A percentile compares a stretch with the other conserved stretches of the same genome.
phyloP scores from a whole-genome alignment of 2,888 invertebrate genomes.

The Heliconius ethilla region DNA sequence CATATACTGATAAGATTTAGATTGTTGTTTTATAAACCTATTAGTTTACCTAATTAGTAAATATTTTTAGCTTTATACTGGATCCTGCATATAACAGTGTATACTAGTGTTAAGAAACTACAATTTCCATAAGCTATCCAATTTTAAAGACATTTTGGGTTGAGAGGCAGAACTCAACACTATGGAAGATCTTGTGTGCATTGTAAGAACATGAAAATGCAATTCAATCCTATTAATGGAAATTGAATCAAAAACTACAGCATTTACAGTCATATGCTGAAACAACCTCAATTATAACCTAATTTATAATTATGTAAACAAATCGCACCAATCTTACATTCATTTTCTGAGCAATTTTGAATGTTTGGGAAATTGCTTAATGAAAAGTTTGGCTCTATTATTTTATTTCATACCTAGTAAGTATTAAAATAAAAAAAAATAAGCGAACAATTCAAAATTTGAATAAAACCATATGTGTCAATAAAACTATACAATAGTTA shows the following conservation, averaged over 20 bases:
- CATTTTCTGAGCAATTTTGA: background rate
- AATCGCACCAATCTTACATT: conserved; percentile 17
- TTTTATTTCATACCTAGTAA: background rate
- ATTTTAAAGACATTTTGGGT: background rate
- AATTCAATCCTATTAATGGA: background rate
- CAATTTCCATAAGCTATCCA: background rate
- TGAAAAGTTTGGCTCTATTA: background rate
- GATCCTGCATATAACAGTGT: background rate
- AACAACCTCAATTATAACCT: background rate
- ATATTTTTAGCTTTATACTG: background rate
- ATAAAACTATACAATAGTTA: conserved; percentile 25
- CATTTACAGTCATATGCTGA: background rate
- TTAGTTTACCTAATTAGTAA: background rate
- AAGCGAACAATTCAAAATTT: background rate
- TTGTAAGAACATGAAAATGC: background rate
- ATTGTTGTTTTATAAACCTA: background rate
- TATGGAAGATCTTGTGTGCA: no score
- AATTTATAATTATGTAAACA: background rate
- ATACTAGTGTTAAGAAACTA: background rate
- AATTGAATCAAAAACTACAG: background rate
- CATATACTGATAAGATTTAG: background rate
- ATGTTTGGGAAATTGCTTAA: background rate
- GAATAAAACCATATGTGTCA: conserved; percentile 18
- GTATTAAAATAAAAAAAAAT: background rate
- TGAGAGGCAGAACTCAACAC: no score